These are phyloP conservation scores for Caligus rogercresseyi DNA, from an alignment of 1,140 invertebrate species.

Conservation along the genomic window DNA sequence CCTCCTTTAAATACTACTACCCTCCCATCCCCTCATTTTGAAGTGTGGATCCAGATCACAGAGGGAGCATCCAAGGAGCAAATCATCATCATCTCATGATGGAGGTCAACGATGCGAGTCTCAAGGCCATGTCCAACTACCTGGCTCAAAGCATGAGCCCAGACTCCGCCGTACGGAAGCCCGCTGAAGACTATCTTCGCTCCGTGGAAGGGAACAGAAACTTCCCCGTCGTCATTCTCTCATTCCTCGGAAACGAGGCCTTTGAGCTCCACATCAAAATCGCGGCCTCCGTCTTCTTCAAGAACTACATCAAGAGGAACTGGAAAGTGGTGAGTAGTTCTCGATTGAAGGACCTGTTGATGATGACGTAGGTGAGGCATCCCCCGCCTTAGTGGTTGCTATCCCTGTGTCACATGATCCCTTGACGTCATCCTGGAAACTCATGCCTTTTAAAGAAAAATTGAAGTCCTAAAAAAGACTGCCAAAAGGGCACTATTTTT, in stretches of 20 bases:
- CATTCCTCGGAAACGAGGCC: constrained; percentile 50
- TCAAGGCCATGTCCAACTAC: constrained; percentile 57
- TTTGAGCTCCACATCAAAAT: constrained; percentile 49
- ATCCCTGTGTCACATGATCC: too few species aligned
- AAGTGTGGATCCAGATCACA: too few species aligned
- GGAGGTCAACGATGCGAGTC: constrained; percentile 63
- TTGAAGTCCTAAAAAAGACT: neutral
- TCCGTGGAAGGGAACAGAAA: constrained; percentile 74
- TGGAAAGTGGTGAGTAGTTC: constrained; percentile 59
- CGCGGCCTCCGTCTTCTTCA: constrained; percentile 78
- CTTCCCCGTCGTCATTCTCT: constrained; percentile 66
- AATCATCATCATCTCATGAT: too few species aligned
- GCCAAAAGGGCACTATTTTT: neutral
- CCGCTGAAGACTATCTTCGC: constrained; percentile 82
- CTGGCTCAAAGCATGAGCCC: constrained; percentile 73
- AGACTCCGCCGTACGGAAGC: constrained; percentile 39
- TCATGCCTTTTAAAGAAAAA: too few species aligned
- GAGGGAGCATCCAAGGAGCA: too few species aligned
- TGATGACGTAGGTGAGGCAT: too few species aligned
- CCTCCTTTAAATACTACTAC: too few species aligned
- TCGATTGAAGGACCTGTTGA: constrained; percentile 32
- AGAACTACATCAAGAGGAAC: constrained; percentile 89
- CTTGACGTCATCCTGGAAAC: too few species aligned
- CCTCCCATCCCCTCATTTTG: too few species aligned
- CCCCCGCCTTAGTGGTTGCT: too few species aligned